These are phyloP conservation scores for Lasioglossum marginatum DNA, from an alignment of 2,888 invertebrate species.

Conservation along the genomic window DNA sequence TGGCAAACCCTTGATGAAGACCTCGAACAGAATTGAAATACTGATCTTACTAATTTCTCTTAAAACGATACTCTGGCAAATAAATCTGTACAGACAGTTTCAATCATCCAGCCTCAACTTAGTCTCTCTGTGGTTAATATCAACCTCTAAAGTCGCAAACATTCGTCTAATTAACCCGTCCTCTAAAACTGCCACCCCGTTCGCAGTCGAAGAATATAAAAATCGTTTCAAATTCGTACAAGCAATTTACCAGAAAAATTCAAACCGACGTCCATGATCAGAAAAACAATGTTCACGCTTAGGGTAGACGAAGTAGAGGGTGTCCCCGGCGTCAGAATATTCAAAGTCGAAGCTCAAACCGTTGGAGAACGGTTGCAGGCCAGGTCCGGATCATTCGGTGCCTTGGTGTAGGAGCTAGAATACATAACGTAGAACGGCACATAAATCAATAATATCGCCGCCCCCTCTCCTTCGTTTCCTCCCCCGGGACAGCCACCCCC, in stretches of 20 bases:
- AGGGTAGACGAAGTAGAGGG: neutral
- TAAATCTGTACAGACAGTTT: neutral
- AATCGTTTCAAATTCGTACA: neutral
- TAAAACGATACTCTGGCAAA: neutral
- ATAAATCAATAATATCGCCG: conserved; percentile 87
- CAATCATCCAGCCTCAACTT: neutral
- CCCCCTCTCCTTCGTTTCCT: conserved; percentile 81
- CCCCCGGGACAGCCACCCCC: conserved; percentile 73
- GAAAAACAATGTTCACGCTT: neutral
- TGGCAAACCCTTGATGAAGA: too few species aligned
- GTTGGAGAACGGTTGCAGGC: conserved; percentile 61
- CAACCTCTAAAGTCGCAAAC: neutral
- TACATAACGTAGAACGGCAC: conserved; percentile 84
- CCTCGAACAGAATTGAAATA: too few species aligned
- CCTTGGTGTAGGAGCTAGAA: conserved; percentile 72
- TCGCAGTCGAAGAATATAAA: neutral
- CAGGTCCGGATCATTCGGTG: conserved; percentile 74
- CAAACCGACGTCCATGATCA: neutral
- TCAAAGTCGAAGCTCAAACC: conserved; percentile 43
- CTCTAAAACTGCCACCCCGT: neutral
- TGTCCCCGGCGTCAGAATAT: conserved; percentile 7
- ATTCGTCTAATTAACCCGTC: neutral
- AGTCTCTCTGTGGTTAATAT: neutral
- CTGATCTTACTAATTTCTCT: neutral
- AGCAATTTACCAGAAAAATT: neutral